These are phyloP conservation scores for Chloroceryle inda DNA, from an alignment of 2,797 vertebrate species.

Conservation along the genomic window DNA sequence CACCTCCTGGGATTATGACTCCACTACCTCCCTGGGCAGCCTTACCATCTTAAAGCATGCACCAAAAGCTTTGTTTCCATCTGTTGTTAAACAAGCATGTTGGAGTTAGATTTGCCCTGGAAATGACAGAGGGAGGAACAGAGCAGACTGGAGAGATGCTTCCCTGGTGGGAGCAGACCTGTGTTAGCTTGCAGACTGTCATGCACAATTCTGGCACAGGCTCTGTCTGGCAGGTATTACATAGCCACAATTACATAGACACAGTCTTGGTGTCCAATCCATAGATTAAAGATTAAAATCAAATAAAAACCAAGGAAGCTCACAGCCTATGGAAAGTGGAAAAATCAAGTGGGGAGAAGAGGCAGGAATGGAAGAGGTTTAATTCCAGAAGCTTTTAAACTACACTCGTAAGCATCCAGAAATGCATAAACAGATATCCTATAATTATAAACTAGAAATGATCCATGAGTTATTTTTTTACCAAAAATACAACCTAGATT, in stretches of 20 bases:
- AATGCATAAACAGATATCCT: background rate
- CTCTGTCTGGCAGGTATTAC: background rate
- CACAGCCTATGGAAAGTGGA: background rate
- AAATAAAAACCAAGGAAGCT: background rate
- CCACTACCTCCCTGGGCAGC: too few species aligned
- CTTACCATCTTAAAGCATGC: too few species aligned
- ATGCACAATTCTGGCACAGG: background rate
- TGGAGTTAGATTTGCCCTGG: background rate
- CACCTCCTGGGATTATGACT: too few species aligned
- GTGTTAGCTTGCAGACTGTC: background rate
- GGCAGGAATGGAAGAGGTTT: background rate
- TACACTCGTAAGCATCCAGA: background rate
- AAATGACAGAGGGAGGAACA: background rate
- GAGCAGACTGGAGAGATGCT: background rate
- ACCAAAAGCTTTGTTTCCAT: background rate
- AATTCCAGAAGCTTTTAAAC: background rate
- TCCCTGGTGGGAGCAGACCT: background rate
- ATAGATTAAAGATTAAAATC: background rate
- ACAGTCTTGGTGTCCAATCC: background rate
- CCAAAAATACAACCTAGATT: background rate
- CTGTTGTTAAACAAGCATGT: background rate
- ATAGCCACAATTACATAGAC: background rate
- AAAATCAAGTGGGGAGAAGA: background rate
- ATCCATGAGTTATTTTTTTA: background rate
- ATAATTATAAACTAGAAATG: background rate